Percentiles rank a stretch among this genome's conserved stretches.
Evolutionary conservation across 2,113 vertebrate genomes (phyloP).

Genomic region (Holacanthus passer): DNA sequence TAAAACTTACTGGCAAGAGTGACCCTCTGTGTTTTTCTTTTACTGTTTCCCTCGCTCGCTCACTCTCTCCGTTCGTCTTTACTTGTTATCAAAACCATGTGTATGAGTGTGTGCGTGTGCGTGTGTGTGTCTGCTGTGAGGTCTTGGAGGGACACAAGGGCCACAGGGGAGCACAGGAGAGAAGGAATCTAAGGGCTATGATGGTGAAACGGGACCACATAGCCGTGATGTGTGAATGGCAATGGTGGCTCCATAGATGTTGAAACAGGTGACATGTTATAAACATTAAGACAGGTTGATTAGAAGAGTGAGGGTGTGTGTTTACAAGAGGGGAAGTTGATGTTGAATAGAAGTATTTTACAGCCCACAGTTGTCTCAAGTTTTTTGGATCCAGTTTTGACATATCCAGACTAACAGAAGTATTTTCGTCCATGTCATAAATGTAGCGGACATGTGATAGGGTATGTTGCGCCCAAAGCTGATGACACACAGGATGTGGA

Average conservation of each 20-base stretch:
- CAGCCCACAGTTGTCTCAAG: not conserved
- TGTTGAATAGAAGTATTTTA: conserved; percentile 2
- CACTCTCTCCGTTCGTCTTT: conserved; percentile 68
- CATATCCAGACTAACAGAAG: conserved; percentile 36
- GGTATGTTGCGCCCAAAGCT: conserved; percentile 1
- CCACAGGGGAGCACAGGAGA: conserved; percentile 74
- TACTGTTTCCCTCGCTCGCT: conserved; percentile 71
- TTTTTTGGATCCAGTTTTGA: conserved; percentile 9
- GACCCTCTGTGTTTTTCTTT: conserved; percentile 80
- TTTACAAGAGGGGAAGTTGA: conserved; percentile 7
- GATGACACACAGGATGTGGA: conserved; percentile 50
- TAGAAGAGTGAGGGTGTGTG: not conserved
- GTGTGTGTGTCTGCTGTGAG: conserved; percentile 49
- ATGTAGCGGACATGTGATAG: conserved; percentile 34
- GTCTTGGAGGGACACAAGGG: conserved; percentile 81
- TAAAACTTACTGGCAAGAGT: conserved; percentile 85
- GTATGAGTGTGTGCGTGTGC: conserved; percentile 61
- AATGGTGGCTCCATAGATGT: not conserved
- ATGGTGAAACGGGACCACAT: conserved; percentile 13
- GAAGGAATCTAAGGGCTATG: not conserved
- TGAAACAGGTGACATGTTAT: conserved; percentile 36
- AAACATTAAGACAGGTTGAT: not conserved
- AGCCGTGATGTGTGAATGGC: not conserved
- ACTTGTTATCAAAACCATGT: conserved; percentile 84
- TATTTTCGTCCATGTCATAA: conserved; percentile 38